A percentile compares a stretch with the other conserved stretches of the same genome.
These are phyloP conservation scores for Smittia sp. DNA, from an alignment of 2,888 invertebrate species.

Conservation along the genomic window DNA sequence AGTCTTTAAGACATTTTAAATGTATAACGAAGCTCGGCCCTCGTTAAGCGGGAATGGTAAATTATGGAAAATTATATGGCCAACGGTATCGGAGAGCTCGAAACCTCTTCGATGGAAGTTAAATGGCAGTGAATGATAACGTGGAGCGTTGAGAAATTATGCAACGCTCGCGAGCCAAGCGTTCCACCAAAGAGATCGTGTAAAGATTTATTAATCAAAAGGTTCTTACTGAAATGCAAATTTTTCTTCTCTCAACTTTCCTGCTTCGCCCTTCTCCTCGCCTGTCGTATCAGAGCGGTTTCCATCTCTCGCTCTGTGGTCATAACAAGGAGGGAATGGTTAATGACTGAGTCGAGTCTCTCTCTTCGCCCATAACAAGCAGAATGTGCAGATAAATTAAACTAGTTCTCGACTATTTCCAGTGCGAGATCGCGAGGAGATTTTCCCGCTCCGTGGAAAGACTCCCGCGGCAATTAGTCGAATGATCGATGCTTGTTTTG, in stretches of 20 bases:
- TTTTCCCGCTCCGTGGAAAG: neutral
- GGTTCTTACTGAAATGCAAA: conserved; percentile 16
- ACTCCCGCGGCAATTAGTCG: conserved; percentile 3
- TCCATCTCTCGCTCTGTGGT: conserved; percentile 7
- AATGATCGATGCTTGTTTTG: conserved; percentile 22
- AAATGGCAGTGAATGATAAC: neutral
- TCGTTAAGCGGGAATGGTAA: conserved; percentile 25
- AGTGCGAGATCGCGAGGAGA: neutral
- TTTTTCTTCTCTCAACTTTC: neutral
- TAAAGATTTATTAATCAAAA: conserved; percentile 24
- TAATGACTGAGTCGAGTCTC: conserved; percentile 6
- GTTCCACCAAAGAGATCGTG: conserved; percentile 2
- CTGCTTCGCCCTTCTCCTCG: neutral
- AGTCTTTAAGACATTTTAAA: conserved; percentile 35
- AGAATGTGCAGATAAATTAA: conserved; percentile 16
- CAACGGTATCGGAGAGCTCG: conserved; percentile 1
- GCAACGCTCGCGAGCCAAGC: neutral
- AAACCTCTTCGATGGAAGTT: neutral
- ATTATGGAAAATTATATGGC: conserved; percentile 41
- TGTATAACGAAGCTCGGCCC: neutral
- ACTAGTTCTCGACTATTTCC: conserved; percentile 7
- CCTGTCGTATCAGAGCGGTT: neutral
- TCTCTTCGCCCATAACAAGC: neutral
- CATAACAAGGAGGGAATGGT: neutral
- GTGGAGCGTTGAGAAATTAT: conserved; percentile 6